phyloP scores from a whole-genome alignment of 2,797 vertebrate genomes.

The Myotis vivesi region DNA sequence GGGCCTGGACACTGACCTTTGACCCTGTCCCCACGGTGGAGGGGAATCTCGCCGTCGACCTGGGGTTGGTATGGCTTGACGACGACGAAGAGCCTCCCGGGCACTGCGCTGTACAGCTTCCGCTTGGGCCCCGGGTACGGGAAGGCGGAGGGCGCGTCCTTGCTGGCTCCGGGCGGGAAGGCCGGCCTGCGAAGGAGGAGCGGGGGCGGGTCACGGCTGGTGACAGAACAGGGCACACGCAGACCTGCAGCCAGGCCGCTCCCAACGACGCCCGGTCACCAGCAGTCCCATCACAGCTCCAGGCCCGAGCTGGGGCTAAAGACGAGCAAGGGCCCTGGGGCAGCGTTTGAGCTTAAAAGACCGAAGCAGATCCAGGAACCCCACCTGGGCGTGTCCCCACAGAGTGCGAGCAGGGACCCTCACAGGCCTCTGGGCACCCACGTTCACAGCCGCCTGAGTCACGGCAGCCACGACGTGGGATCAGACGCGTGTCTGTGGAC shows the following conservation, averaged over 20 bases:
- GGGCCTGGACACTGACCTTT: conserved; percentile 89
- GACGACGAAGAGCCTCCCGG: conserved; percentile 93
- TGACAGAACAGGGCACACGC: fast-evolving
- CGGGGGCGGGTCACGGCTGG: background rate
- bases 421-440: fast-evolving
- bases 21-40: conserved; percentile 94
- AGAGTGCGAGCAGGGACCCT: fast-evolving
- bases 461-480: fast-evolving
- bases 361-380: fast-evolving
- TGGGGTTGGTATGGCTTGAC: conserved; percentile 93
- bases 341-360: fast-evolving
- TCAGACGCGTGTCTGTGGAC: fast-evolving
- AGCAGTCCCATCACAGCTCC: fast-evolving
- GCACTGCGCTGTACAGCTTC: conserved; percentile 97
- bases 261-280: fast-evolving
- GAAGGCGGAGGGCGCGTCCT: conserved; percentile 82
- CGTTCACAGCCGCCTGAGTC: fast-evolving
- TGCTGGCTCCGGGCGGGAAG: conserved; percentile 86
- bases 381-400: fast-evolving
- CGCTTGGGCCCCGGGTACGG: conserved; percentile 88
- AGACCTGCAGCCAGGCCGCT: fast-evolving
- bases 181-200: conserved; percentile 71
- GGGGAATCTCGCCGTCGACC: conserved; percentile 94
- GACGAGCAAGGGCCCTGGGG: fast-evolving
- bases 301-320: fast-evolving